Percentiles rank a stretch among this genome's conserved stretches.
phyloP scores from a whole-genome alignment of 2,888 invertebrate genomes.

The Teleiodes luculella region DNA sequence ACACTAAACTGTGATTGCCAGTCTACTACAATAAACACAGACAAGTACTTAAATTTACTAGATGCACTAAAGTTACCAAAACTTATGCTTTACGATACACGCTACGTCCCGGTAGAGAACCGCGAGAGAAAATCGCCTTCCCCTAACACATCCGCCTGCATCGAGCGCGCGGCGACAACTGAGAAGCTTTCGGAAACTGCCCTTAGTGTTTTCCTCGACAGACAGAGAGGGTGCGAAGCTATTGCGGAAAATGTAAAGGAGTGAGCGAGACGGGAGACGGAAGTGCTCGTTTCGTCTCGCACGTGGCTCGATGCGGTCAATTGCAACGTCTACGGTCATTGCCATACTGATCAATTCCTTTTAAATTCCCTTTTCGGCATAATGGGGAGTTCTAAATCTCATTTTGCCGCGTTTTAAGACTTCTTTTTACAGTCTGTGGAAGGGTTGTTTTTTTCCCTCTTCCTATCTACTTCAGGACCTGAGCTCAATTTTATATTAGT shows the following conservation, averaged over 20 bases:
- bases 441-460: background rate
- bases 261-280: constrained; percentile 44
- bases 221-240: constrained; percentile 36
- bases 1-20: constrained; percentile 20
- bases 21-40: background rate
- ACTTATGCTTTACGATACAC: constrained; percentile 25
- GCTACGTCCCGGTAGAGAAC: constrained; percentile 32
- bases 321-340: constrained; percentile 73
- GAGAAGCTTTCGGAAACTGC: constrained; percentile 46
- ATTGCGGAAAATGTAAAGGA: constrained; percentile 37
- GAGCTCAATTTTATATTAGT: background rate
- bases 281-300: constrained; percentile 47
- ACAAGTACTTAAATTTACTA: background rate
- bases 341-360: constrained; percentile 59
- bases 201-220: constrained; percentile 61
- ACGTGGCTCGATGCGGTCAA: constrained; percentile 72
- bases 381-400: constrained; percentile 3
- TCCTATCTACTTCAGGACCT: background rate
- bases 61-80: constrained; percentile 28
- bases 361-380: constrained; percentile 16
- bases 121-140: constrained; percentile 34
- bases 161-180: constrained; percentile 61
- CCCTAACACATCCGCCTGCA: constrained; percentile 40
- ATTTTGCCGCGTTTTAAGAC: background rate
- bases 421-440: background rate